Evolutionary conservation across 2,797 vertebrate species (phyloP), one percentile per base, ranked within the genome.

Genomic region (Tamandua tetradactyla): DNA sequence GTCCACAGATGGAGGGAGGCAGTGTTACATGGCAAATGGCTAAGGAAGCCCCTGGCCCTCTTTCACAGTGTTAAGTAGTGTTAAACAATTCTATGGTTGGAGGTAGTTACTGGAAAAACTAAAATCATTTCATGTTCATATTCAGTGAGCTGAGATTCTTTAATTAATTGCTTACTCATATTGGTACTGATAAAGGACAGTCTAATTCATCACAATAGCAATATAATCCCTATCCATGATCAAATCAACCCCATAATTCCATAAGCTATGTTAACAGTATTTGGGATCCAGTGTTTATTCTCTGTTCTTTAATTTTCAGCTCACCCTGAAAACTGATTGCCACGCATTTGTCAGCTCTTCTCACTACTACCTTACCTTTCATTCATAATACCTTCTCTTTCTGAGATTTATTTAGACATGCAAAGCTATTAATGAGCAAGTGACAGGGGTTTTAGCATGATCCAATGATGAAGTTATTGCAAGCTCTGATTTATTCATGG

Each of bases 41-140:
- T 18, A 25, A 88, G 22, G 75, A 86, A 35, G 0, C 13, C n/a
- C 49, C 20, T 49, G 11, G 17, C 4, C 22, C 57, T 61, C 23
- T 55, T 74, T 20, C 75, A 40, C 3, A 59, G 13, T 20, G 7
- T 14, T 64, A 83, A 32, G 7, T 14, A 14, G 2, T 35, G 23
- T 7, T 82, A 55, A 89, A 64, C 23, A 69, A 69, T 69, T 91
- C 78, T 79, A 79, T 15, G 76, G 62, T 40, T 81, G 30, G 15
- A 89, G 15, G 32, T 1, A 25, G 5, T 44, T 72, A 52, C 47
- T 90, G 17, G 52, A 89, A 95, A 93, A 91, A 44, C 32, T 82
- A 79, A 86, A 78, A 71, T 74, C 44, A 94, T 71, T 86, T 83
- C 5, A 15, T 35, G 27, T 81, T 86, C 93, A 89, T 59, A 69